These are phyloP conservation scores for Ecdyonurus torrentis DNA, from an alignment of 2,888 invertebrate genomes.

Conservation along the genomic window DNA sequence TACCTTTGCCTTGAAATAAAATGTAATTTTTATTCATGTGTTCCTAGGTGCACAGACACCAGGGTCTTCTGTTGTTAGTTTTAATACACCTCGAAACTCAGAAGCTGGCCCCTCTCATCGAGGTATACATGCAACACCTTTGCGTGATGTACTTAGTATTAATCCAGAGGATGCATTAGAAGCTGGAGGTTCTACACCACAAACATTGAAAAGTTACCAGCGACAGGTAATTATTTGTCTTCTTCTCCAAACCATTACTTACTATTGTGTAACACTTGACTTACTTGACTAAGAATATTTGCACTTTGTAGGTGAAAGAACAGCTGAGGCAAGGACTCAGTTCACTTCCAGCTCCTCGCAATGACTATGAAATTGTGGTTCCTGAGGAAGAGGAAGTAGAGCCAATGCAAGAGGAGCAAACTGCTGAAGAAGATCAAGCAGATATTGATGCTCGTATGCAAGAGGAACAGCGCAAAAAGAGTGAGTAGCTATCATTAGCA, in stretches of 20 bases:
- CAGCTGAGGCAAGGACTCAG: constrained; percentile 62
- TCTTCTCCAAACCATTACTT: not conserved
- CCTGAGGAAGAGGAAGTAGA: constrained; percentile 59
- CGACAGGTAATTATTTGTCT: constrained; percentile 40
- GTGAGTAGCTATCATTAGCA: constrained; percentile 24
- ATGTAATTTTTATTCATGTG: constrained; percentile 11
- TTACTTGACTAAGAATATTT: too few relatives aligned
- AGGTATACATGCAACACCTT: constrained; percentile 47
- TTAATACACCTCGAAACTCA: constrained; percentile 13
- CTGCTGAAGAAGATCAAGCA: constrained; percentile 63
- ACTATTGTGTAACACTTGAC: too few relatives aligned
- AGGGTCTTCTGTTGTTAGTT: constrained; percentile 1
- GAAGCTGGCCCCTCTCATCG: constrained; percentile 1
- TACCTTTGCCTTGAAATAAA: too few relatives aligned
- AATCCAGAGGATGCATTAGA: constrained; percentile 72
- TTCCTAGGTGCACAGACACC: constrained; percentile 37
- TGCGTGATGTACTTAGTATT: constrained; percentile 87
- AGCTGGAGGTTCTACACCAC: constrained; percentile 47
- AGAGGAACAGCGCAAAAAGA: constrained; percentile 49
- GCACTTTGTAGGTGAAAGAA: constrained; percentile 35
- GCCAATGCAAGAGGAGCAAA: constrained; percentile 26
- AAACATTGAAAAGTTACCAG: constrained; percentile 44
- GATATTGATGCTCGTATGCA: constrained; percentile 57
- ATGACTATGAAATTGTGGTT: constrained; percentile 97
- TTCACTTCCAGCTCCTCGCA: constrained; percentile 74